These are phyloP conservation scores for Heliconius sara DNA, from an alignment of 2,888 invertebrate species.

Conservation along the genomic window DNA sequence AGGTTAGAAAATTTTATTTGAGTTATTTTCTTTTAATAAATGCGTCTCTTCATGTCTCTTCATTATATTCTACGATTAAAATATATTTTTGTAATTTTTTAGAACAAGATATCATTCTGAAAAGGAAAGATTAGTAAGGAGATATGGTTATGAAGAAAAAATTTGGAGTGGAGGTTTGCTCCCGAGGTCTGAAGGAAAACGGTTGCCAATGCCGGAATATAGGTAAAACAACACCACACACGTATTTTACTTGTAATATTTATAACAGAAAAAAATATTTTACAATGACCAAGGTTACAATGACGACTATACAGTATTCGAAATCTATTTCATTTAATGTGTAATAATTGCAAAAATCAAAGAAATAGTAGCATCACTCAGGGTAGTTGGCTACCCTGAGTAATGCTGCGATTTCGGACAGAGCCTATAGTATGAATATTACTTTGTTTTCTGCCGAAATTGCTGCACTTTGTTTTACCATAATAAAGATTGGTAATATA, in stretches of 20 bases:
- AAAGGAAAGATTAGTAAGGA: constrained; percentile 85
- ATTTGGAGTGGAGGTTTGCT: constrained; percentile 87
- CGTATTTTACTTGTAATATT: not conserved
- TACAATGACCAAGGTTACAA: not conserved
- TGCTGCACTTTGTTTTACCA: not conserved
- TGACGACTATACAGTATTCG: too few species aligned
- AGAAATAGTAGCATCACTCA: too few species aligned
- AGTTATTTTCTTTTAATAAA: not conserved
- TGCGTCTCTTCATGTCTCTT: too few species aligned
- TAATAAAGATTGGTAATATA: not conserved
- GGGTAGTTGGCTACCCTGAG: too few species aligned
- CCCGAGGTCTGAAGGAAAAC: constrained; percentile 85
- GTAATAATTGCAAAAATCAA: too few species aligned
- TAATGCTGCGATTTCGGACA: too few species aligned
- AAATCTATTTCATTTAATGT: too few species aligned
- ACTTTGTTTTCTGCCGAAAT: not conserved
- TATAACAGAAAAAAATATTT: not conserved
- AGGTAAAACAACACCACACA: constrained; percentile 59
- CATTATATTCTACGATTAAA: too few species aligned
- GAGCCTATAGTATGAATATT: too few species aligned
- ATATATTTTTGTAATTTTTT: constrained; percentile 46
- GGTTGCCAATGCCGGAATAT: constrained; percentile 87
- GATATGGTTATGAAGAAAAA: constrained; percentile 89
- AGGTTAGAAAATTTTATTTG: constrained; percentile 62
- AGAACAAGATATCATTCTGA: constrained; percentile 86